A percentile compares a stretch with the other conserved stretches of the same genome.
phyloP scores from a whole-genome alignment of 2,797 vertebrate species.

The Lagorchestes hirsutus region DNA sequence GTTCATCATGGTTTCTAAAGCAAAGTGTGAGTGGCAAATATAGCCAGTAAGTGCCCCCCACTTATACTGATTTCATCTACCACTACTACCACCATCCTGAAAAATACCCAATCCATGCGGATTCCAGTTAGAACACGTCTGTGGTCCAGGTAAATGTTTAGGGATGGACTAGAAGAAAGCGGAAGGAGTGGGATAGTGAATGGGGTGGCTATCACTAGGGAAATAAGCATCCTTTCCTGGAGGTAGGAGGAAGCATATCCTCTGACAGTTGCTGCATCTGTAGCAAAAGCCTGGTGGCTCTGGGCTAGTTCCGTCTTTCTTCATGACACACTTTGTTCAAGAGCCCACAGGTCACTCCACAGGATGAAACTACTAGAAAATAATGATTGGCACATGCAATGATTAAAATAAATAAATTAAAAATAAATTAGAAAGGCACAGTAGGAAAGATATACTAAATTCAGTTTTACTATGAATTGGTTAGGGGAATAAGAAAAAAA shows the following conservation, averaged over 20 bases:
- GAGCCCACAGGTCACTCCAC: constrained; percentile 84
- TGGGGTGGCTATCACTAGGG: constrained; percentile 73
- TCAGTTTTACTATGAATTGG: constrained; percentile 66
- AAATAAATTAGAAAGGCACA: constrained; percentile 81
- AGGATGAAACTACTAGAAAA: constrained; percentile 82
- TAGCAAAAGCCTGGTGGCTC: not conserved
- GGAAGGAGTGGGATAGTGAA: constrained; percentile 36
- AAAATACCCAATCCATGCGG: not conserved
- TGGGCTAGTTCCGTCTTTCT: constrained; percentile 73
- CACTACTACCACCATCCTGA: not conserved
- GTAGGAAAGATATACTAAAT: constrained; percentile 75
- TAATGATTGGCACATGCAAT: constrained; percentile 80
- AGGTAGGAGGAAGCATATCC: constrained; percentile 64
- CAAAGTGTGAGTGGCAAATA: not conserved
- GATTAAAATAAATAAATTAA: constrained; percentile 27
- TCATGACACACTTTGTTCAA: constrained; percentile 84
- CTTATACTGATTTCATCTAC: not conserved
- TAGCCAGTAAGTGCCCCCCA: not conserved
- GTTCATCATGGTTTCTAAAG: not conserved
- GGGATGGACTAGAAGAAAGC: not conserved
- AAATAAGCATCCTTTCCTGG: constrained; percentile 72
- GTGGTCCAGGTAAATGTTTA: not conserved
- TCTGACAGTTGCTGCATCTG: not conserved
- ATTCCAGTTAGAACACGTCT: not conserved
- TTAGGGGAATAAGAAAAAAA: constrained; percentile 54